These are phyloP conservation scores for Netelia fuscicornis DNA, from an alignment of 2,888 invertebrate genomes.

Conservation along the genomic window DNA sequence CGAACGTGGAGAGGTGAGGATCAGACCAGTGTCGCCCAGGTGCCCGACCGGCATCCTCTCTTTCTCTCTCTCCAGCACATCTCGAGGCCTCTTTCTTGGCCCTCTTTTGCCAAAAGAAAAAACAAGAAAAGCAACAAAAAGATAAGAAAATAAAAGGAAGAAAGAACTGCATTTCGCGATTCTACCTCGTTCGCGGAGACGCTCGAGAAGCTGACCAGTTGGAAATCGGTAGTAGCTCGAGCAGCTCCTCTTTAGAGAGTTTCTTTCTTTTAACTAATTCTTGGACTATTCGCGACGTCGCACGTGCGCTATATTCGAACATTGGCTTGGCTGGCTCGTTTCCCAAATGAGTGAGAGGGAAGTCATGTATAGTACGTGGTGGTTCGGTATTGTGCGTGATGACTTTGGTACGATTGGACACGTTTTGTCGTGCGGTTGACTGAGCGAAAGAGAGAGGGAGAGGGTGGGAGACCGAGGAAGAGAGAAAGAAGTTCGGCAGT, in stretches of 20 bases:
- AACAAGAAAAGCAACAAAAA: not conserved
- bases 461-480: not conserved
- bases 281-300: not conserved
- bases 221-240: slow-evolving; percentile 1
- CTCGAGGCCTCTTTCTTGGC: slow-evolving; percentile 26
- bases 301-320: slow-evolving; percentile 20
- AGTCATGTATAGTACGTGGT: not conserved
- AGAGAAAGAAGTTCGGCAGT: not conserved
- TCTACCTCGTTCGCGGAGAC: slow-evolving; percentile 1
- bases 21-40: slow-evolving; percentile 78
- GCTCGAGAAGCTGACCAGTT: not conserved
- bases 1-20: slow-evolving; percentile 67
- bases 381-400: slow-evolving; percentile 8
- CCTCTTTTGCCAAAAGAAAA: slow-evolving; percentile 4
- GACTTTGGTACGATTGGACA: slow-evolving; percentile 39
- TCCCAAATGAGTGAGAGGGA: not conserved
- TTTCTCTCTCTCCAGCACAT: slow-evolving; percentile 60
- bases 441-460: slow-evolving; percentile 26
- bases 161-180: slow-evolving; percentile 9
- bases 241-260: not conserved
- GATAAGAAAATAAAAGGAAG: not conserved
- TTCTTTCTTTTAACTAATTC: slow-evolving; percentile 11
- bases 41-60: slow-evolving; percentile 72
- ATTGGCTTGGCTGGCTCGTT: not conserved
- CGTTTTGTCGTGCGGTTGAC: slow-evolving; percentile 59